Conservation (phyloP, 2,888 invertebrate species). For the Amblyjoppa fuscipennis region DNA sequence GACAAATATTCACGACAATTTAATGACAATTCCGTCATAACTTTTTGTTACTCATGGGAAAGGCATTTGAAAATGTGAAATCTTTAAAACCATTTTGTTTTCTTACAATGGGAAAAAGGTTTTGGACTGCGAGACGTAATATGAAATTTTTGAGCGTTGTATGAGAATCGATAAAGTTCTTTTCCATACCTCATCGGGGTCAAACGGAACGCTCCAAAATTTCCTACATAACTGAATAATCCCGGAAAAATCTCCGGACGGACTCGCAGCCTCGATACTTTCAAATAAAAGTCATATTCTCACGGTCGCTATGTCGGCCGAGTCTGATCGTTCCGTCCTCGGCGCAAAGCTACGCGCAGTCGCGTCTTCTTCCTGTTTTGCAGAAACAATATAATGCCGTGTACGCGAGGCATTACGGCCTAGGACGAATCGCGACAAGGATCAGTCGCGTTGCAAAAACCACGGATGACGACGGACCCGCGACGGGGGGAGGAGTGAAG, state of each 20-base stretch:
- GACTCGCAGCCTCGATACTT: background rate
- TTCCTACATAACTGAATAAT: background rate
- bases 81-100: background rate
- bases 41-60: background rate
- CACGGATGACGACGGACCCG: constrained; percentile 13
- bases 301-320: background rate
- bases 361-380: constrained; percentile 65
- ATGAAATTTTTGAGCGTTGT: background rate
- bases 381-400: constrained; percentile 59
- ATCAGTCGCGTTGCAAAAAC: constrained; percentile 74
- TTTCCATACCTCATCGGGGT: too few relatives aligned
- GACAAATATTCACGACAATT: background rate
- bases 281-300: background rate
- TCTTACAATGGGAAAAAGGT: too few relatives aligned
- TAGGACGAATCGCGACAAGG: constrained; percentile 69
- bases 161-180: too few relatives aligned
- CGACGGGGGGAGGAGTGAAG: background rate
- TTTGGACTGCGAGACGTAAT: too few relatives aligned
- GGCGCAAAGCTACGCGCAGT: constrained; percentile 13
- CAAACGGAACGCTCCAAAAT: background rate
- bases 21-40: background rate
- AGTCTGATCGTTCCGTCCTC: constrained; percentile 51
- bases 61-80: background rate
- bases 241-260: background rate
- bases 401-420: constrained; percentile 33